Conservation (phyloP, 2,113 vertebrate genomes). For the Cettia cetti region DNA sequence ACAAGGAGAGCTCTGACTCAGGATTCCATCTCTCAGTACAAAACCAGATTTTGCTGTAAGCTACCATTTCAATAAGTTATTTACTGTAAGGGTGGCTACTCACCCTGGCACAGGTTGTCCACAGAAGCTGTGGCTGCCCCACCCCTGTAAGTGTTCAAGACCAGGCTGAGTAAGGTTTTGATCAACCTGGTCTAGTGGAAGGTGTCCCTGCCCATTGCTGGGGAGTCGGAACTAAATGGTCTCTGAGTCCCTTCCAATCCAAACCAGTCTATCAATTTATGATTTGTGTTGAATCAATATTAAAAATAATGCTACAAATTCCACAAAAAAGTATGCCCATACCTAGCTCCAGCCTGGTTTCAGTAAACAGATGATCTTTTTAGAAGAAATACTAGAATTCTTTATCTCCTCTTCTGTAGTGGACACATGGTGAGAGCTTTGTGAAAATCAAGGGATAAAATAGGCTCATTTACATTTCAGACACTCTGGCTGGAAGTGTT, state of each 20-base stretch:
- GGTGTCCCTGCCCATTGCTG: too few species aligned
- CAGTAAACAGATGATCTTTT: neutral
- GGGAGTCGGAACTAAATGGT: neutral
- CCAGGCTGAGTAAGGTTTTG: neutral
- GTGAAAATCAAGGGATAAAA: constrained; percentile 42
- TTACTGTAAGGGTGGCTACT: rapidly evolving
- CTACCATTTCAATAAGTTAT: neutral
- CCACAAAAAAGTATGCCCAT: neutral
- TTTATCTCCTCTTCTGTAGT: neutral
- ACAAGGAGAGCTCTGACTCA: neutral
- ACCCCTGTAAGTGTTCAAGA: neutral
- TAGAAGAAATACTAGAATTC: neutral
- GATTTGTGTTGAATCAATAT: neutral
- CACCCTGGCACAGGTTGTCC: neutral
- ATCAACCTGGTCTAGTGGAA: neutral
- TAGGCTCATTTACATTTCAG: constrained; percentile 46
- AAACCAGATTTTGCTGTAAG: neutral
- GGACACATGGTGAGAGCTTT: constrained; percentile 16
- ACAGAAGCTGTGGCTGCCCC: neutral
- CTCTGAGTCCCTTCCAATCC: neutral
- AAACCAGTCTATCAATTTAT: neutral
- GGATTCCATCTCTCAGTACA: neutral
- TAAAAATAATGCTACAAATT: neutral
- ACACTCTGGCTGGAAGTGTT: neutral
- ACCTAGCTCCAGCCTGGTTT: neutral